Evolutionary conservation across 2,113 vertebrate species (phyloP).

Genomic region (Podocnemis expansa): DNA sequence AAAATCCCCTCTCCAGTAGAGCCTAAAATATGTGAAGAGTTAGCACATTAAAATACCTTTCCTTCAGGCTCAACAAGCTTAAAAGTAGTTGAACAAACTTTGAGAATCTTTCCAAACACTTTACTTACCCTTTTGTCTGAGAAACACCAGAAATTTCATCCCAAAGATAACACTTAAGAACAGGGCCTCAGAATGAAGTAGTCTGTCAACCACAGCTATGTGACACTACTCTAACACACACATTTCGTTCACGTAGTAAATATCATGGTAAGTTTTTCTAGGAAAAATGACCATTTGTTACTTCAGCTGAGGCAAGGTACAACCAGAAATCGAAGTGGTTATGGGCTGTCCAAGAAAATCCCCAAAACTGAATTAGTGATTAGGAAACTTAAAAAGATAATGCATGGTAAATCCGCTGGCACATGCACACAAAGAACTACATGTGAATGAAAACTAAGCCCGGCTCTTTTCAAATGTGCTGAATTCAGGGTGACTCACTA

Average conservation of each 20-base stretch:
- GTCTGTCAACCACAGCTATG: neutral
- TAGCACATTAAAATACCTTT: neutral
- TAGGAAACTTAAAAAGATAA: neutral
- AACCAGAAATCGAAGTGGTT: neutral
- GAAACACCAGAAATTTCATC: neutral
- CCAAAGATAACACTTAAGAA: neutral
- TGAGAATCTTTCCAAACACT: neutral
- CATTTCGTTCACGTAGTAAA: neutral
- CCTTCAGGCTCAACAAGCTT: neutral
- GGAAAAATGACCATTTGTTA: neutral
- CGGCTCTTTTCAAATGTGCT: neutral
- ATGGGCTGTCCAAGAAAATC: neutral
- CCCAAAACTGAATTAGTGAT: neutral
- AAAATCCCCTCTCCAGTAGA: neutral
- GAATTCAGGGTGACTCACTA: neutral
- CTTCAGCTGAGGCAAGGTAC: neutral
- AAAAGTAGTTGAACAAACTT: neutral
- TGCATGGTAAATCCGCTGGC: neutral
- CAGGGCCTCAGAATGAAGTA: neutral
- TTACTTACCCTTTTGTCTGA: neutral
- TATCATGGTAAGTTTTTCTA: neutral
- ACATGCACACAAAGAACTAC: neutral
- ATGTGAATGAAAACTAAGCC: neutral
- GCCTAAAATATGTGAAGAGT: neutral
- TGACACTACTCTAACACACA: neutral